Base-by-base conservation (phyloP, 2,888 invertebrate species). In the Arctia plantaginis region DNA sequence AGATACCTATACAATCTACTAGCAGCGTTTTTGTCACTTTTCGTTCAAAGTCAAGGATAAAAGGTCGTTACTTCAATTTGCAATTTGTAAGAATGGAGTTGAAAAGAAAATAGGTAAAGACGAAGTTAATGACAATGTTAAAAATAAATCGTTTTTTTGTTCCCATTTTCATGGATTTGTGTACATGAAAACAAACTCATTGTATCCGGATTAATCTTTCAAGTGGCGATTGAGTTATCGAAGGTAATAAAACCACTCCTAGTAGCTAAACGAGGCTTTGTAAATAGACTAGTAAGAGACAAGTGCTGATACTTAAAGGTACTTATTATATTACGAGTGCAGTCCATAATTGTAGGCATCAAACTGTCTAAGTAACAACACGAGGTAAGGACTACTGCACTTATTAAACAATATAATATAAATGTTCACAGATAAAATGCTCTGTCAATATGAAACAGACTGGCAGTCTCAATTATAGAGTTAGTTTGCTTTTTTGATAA, bases 21-120 rank as follows among this genome's bases (percentile, higher is more conserved):
- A 27, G 4, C 18, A 30, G 41, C 39, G 33, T 62, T 62, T 62
- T 62, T 62, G 30, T 62, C 3, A 27, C 66, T 71, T 66, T 62
- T 67, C 51, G 72, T 62, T 72, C 67, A 44, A 72, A 67, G 67
- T 67, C 72, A 51, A 72, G 72, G 62, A 23, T 62, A 18, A 39
- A 55, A 47, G 62, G 62, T 62, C 62, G 27, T 62, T 62, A 62
- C 30, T 62, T 30, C 27, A 62, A 62, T 18, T 15, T 30, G 0
- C 30, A 30, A 62, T 59, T 55, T 55, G n/a, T n/a, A 55, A 59
- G 27, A 62, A 62, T 30, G 30, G 27, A 62, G 30, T 62, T 62
- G 4, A 62, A 62, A 30, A 62, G 27, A 30, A 62, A 62, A 30
- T 62, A 27, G 30, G 27, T 30, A 15, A 7, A 1, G 7, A 30